Evolutionary conservation across 1,140 invertebrate species (phyloP).

Genomic region (Papilio xuthus): DNA sequence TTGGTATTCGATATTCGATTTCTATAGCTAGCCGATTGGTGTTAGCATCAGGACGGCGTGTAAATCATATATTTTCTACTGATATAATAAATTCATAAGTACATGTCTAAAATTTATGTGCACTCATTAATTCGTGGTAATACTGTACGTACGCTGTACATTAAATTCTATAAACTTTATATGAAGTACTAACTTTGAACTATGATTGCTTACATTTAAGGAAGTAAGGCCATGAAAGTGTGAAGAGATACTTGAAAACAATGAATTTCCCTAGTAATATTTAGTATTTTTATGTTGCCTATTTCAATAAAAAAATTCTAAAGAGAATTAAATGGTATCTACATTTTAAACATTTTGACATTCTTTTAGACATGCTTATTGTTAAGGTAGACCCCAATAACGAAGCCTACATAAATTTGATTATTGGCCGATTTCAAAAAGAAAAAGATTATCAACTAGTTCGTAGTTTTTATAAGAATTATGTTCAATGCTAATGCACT

Average conservation of each 20-base stretch:
- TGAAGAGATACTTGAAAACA: conserved; percentile 35
- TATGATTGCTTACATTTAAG: conserved; percentile 48
- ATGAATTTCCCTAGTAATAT: not conserved
- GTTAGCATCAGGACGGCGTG: not conserved
- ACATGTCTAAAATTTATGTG: conserved; percentile 44
- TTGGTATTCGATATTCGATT: not conserved
- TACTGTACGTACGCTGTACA: conserved; percentile 48
- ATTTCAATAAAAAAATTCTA: too few species aligned
- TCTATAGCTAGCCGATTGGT: not conserved
- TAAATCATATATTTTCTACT: not conserved
- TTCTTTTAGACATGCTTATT: too few species aligned
- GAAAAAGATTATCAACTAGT: too few species aligned
- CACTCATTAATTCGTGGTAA: conserved; percentile 61
- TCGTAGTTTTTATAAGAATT: too few species aligned
- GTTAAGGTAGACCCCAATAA: too few species aligned
- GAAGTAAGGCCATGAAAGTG: conserved; percentile 40
- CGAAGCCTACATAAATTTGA: too few species aligned
- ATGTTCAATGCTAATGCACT: too few species aligned
- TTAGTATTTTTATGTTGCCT: too few species aligned
- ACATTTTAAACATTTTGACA: too few species aligned
- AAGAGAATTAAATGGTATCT: too few species aligned
- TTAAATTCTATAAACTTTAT: conserved; percentile 45
- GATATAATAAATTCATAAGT: not conserved
- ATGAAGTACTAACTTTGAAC: conserved; percentile 61
- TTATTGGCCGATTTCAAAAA: too few species aligned